Evolutionary conservation across 1,140 invertebrate species (phyloP).

Genomic region (Mycetomoellerius zeteki): DNA sequence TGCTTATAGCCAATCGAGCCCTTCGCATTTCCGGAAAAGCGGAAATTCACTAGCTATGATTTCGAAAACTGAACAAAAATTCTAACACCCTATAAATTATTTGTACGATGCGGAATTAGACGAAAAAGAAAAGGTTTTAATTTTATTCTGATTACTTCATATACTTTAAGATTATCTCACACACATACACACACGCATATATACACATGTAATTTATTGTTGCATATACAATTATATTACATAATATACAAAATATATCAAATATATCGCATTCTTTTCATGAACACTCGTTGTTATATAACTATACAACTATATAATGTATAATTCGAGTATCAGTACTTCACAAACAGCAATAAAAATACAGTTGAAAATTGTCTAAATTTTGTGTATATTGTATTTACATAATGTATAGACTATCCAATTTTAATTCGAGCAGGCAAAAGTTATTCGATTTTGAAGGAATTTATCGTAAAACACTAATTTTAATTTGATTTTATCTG

Average conservation of each 20-base stretch:
- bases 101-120: too few species aligned
- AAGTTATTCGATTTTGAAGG: background rate
- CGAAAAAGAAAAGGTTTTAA: too few species aligned
- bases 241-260: constrained; percentile 14
- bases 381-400: background rate
- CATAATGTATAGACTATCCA: background rate
- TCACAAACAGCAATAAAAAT: constrained; percentile 9
- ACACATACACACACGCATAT: too few species aligned
- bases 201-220: background rate
- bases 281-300: background rate
- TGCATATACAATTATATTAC: background rate
- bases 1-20: background rate
- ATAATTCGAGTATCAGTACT: background rate
- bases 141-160: background rate
- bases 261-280: background rate
- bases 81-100: too few species aligned
- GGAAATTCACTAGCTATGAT: background rate
- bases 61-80: too few species aligned
- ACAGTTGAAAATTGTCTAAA: background rate
- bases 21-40: background rate
- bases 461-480: background rate
- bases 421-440: background rate
- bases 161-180: too few species aligned
- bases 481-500: background rate
- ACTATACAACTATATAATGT: background rate